A percentile compares a stretch with the other conserved stretches of the same genome.
These are phyloP conservation scores for Galaxea fascicularis DNA, from an alignment of 92 coral and sea anemone species.

Conservation along the genomic window DNA sequence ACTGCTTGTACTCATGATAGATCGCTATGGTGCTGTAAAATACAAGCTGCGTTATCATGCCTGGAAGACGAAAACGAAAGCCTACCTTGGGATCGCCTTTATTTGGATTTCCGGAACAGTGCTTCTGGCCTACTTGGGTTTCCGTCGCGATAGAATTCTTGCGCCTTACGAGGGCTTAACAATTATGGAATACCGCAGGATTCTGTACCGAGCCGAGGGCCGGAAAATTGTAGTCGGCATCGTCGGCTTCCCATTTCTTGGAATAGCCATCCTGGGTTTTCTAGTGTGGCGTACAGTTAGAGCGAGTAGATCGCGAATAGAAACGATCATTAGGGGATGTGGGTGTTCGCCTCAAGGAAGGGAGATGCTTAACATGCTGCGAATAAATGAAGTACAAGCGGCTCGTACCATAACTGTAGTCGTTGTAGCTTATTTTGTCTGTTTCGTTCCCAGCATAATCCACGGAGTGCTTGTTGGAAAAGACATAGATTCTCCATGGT, in stretches of 20 bases:
- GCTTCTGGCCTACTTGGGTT: not conserved
- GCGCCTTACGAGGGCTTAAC: slow-evolving; percentile 21
- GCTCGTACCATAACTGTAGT: not conserved
- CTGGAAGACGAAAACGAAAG: slow-evolving; percentile 28
- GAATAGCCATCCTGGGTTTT: not conserved
- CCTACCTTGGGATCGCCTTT: not conserved
- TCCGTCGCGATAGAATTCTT: not conserved
- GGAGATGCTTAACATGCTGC: not conserved
- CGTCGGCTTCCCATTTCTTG: not conserved
- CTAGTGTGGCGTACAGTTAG: slow-evolving; percentile 12
- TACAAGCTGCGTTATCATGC: slow-evolving; percentile 14
- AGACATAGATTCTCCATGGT: not conserved
- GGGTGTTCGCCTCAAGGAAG: not conserved
- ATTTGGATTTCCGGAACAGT: slow-evolving; percentile 13
- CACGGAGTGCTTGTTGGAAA: not conserved
- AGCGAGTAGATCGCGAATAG: slow-evolving; percentile 4
- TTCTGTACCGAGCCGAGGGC: slow-evolving; percentile 31
- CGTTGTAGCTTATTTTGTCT: slow-evolving; percentile 21
- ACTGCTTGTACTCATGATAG: slow-evolving; percentile 21
- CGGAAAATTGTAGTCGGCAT: not conserved
- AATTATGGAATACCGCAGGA: slow-evolving; percentile 17
- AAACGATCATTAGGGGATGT: not conserved
- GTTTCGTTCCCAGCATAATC: slow-evolving; percentile 9
- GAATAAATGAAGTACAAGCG: slow-evolving; percentile 10
- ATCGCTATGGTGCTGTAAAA: slow-evolving; percentile 34